Percentiles rank a stretch among this genome's conserved stretches.
These are phyloP conservation scores for Cryptosula pallasiana DNA, from an alignment of 2,888 invertebrate genomes.

Conservation along the genomic window DNA sequence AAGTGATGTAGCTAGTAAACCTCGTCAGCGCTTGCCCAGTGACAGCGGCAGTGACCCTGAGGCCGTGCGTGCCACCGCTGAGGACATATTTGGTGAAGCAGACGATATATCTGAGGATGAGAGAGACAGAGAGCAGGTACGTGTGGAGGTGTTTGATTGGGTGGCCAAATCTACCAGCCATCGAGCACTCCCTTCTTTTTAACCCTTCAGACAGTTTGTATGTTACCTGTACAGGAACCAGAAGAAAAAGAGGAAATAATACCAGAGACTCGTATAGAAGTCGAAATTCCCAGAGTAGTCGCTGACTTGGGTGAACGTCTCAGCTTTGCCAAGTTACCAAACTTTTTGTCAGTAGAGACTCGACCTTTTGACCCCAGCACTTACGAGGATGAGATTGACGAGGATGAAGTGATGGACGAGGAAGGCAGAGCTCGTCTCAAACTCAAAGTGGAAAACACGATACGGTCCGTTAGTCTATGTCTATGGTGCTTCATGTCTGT, in stretches of 20 bases:
- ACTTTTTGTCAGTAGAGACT: constrained; percentile 95
- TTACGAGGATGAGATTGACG: constrained; percentile 98
- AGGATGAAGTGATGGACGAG: constrained; percentile 94
- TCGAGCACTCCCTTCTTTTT: neutral
- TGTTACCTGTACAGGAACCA: neutral
- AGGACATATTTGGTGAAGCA: constrained; percentile 86
- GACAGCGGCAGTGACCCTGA: constrained; percentile 24
- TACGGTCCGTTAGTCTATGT: neutral
- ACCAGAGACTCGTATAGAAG: constrained; percentile 90
- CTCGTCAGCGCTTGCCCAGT: neutral
- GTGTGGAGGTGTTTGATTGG: neutral
- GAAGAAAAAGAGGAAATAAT: constrained; percentile 56
- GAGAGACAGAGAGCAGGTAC: constrained; percentile 31
- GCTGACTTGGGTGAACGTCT: constrained; percentile 74
- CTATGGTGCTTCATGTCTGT: neutral
- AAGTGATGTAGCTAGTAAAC: neutral
- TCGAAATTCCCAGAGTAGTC: constrained; percentile 90
- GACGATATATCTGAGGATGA: constrained; percentile 71
- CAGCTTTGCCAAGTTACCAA: constrained; percentile 94
- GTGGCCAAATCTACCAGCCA: neutral
- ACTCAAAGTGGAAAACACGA: constrained; percentile 49
- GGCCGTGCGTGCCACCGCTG: constrained; percentile 62
- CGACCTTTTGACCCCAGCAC: constrained; percentile 85
- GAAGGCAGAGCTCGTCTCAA: constrained; percentile 80
- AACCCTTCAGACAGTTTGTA: neutral